A percentile compares a stretch with the other conserved stretches of the same genome.
Evolutionary conservation across 2,888 invertebrate species (phyloP).

Genomic region (Dicycla oo): DNA sequence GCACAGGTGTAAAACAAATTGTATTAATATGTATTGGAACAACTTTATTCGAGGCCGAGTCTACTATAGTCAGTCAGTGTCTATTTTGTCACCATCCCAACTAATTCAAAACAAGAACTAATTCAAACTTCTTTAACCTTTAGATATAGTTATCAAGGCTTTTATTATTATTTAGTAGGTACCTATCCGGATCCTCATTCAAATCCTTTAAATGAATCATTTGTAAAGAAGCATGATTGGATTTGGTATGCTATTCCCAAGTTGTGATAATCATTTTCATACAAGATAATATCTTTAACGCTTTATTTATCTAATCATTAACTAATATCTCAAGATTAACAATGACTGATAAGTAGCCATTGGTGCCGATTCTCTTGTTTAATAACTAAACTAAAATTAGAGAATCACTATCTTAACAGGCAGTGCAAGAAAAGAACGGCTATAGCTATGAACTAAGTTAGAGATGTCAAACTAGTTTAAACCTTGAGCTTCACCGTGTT

Average conservation of each 20-base stretch:
- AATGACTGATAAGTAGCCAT: constrained; percentile 19
- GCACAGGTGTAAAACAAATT: constrained; percentile 7
- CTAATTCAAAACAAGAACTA: not conserved
- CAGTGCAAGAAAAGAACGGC: too few relatives aligned
- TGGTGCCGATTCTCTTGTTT: too few relatives aligned
- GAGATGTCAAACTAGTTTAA: too few relatives aligned
- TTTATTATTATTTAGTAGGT: not conserved
- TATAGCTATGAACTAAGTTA: too few relatives aligned
- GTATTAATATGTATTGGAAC: not conserved
- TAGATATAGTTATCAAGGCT: not conserved
- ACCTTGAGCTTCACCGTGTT: too few relatives aligned
- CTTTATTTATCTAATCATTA: constrained; percentile 46
- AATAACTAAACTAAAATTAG: too few relatives aligned
- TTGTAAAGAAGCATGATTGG: not conserved
- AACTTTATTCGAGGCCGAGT: not conserved
- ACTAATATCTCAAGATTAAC: constrained; percentile 33
- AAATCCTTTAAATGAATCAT: not conserved
- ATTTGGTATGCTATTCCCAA: not conserved
- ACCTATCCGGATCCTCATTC: not conserved
- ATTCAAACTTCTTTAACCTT: not conserved
- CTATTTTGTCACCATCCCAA: not conserved
- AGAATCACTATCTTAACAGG: too few relatives aligned
- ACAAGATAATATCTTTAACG: constrained; percentile 21
- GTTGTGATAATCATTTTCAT: not conserved
- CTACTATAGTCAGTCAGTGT: not conserved